Evolutionary conservation across 2,797 vertebrate genomes (phyloP), one percentile per base, ranked within the genome.

Genomic region (Falco columbarius): DNA sequence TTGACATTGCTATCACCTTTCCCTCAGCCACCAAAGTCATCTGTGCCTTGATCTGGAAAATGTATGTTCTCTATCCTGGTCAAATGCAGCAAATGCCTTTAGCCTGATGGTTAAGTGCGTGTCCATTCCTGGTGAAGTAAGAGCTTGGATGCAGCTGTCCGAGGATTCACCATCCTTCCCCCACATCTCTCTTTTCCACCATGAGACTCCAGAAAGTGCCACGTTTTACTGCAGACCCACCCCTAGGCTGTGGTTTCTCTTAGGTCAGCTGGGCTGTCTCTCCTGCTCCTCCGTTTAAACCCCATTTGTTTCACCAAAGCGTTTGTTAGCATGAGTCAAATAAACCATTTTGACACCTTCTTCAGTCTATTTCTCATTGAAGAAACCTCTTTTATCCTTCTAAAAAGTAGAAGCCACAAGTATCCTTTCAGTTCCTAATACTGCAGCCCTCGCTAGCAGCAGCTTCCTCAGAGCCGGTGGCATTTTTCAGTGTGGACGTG

Each of bases 21-120:
- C 21, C 23, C 19, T 58, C 21, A 40, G 26, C 20, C 23, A 67
- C 6, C 29, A 16, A 76, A 82, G 22, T 42, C 6, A 61, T 27
- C 36, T 56, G 42, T 83, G 20, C 20, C 73, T 88, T 61, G 49
- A 61, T 66, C 24, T 81, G n/a, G 44, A 86, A 86, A 88, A 61
- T 19, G 3, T 19, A 3, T 34, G 6, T 68, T 90, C 34, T 70
- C 21, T 55, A 4, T 52, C 36, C 19, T 10, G 5, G 13, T 54
- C 30, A 63, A 72, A 67, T 27, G 40, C 32, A 67, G 30, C 34
- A 61, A 91, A 86, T 61, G n/a, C 24, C 51, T 76, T 89, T 52
- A 71, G 23, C 22, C 14, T 81, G 32, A 55, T 44, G 36, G 1
- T 65, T 65, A 22, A 77, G 30, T 0, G 0, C 3, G 0, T 40